Base-by-base conservation (phyloP, 2,888 invertebrate genomes). In the Gymnoscelis rufifasciata region DNA sequence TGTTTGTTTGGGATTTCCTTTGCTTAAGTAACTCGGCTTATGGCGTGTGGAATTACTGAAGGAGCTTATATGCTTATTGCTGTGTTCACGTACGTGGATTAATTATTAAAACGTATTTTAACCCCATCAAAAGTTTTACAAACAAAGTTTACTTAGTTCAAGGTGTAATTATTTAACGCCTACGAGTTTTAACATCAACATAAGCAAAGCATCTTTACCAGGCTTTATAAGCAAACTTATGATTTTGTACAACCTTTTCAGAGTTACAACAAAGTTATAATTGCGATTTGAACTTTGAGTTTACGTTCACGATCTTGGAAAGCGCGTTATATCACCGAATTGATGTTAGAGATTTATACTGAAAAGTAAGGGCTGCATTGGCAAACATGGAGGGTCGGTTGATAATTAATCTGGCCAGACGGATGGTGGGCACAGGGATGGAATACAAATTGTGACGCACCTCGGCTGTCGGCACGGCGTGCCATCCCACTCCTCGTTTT, bases 361-460 rank as follows among this genome's bases (percentile, higher is more conserved):
- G 73, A 72, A 74, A 80, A 78, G 73, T 77, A 75, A 71, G 63
- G 61, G 75, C 81, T 87, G 44, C 82, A 86, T 87, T 86, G 83
- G 80, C 74, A 83, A 86, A 83, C 86, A 84, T 78, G 71, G 78
- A 68, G 82, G 79, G 74, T 63, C 67, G 59, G 44, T 45, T 69
- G 82, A 83, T 86, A 86, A 87, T 88, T 88, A 87, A 84, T 86
- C 87, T 80, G 75, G 80, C 72, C 76, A 80, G 84, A 83, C 83
- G 76, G 76, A 79, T 77, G 73, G 74, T 59, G 59, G 60, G 59
- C 56, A 58, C 68, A 74, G 74, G 74, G 66, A 66, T 61, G 57
- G 87, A 84, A 88, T 88, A 88, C 81, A 83, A 86, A 88, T 83
- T 72, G 63, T 59, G 63, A 58, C 60, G 66, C 62, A 62, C 56